Evolutionary conservation across 2,113 vertebrate genomes (phyloP), one percentile per base, ranked within the genome.

Genomic region (Neopipo cinnamomea): DNA sequence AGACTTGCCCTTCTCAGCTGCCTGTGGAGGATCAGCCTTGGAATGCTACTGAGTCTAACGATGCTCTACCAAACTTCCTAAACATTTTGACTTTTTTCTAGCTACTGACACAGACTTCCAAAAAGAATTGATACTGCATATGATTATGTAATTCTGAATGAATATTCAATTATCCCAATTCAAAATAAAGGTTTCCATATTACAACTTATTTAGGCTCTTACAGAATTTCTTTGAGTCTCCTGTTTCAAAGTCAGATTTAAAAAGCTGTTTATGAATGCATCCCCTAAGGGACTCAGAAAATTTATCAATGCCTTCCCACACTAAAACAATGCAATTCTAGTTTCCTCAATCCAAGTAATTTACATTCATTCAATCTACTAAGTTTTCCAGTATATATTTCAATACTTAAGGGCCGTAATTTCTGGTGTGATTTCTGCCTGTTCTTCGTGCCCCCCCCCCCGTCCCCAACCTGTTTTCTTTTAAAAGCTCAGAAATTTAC

Each of bases 401-500:
- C 83, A 84, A 35, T 63, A 75, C 76, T 89, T 28, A 30, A 59
- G 52, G 47, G 44, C 3, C 7, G 8, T 67, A 66, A 59, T 82
- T 96, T 96, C 93, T 92, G 33, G 66, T 49, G 65, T n/a, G 19
- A 50, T 30, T 70, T 61, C 27, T 18, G 23, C 30, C 61, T 12
- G 23, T 23, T 42, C 39, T 23, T 22, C 47, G 21, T 22, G 4
- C 46, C 47, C 23, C 12, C 47, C 14, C 1, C 13, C 13, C 20
- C 6, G n/a, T 3, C 5, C 66, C 70, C 74, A 55, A 77, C 42
- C 61, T 90, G 20, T 11, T 77, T 71, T 24, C n/a, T 70, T 92
- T 81, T 68, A 84, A 75, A 66, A 74, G 28, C 95, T 92, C 47
- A 65, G 27, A 84, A 82, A 93, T 94, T 86, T 77, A 96, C 70